Base-by-base conservation (phyloP, 2,888 invertebrate species). In the Hypena proboscidalis region DNA sequence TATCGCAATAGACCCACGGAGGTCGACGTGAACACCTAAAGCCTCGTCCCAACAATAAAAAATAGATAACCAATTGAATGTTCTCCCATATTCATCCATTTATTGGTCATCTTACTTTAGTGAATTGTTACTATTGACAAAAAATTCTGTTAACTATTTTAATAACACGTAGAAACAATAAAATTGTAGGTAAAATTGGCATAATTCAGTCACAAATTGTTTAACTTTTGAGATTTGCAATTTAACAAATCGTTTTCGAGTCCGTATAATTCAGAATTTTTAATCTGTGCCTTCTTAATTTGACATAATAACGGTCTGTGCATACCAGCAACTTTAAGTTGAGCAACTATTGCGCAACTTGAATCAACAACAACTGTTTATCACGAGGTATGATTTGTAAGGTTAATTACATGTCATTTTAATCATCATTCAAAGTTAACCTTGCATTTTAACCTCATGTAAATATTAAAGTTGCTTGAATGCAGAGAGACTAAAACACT, bases 181-280 rank as follows among this genome's bases (percentile, higher is more conserved):
- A 55, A 17, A 11, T 52, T 37, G 27, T 41, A 37, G 34, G 36
- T 64, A 64, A 61, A 61, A 60, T 61, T 61, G 61, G 65, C 56
- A 56, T 60, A 21, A 45, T 45, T 64, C 52, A 56, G 56, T 61
- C 60, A 48, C 30, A 59, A 62, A 47, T 33, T 7, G 15, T 30
- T 58, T 22, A 30, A 44, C 27, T 40, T 63, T 49, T 29, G 10
- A 33, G 29, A 34, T 53, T 44, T 27, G 38, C 36, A 38, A 47
- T 47, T 49, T 1, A 34, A 47, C 60, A 26, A 49, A 54, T 30
- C 26, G 29, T 33, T 23, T 15, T 10, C 15, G 15, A 20, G 32
- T 40, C 33, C 21, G 2, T 49, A 41, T 27, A 44, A 48, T 33
- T 58, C 34, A 26, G 36, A 60, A 44, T 51, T 59, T 44, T n/a